Conservation (phyloP, 2,888 invertebrate species). For the Cosmia trapezina region DNA sequence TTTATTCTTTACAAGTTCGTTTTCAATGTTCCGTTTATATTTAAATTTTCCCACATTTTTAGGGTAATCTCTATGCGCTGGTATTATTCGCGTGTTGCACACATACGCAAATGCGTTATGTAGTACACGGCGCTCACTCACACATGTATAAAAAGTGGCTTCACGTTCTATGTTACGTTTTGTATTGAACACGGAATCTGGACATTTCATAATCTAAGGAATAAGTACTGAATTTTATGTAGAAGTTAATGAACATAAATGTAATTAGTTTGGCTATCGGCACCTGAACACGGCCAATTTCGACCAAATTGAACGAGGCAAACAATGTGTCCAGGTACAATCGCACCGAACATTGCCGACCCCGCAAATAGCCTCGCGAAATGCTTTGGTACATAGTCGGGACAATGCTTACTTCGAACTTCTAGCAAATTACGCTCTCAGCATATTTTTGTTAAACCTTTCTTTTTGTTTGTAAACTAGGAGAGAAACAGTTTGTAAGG, state of each 20-base stretch:
- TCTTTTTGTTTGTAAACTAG: constrained; percentile 25
- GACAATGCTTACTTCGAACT: constrained; percentile 31
- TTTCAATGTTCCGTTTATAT: too few species aligned
- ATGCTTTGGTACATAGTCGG: constrained; percentile 10
- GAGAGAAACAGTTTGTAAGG: constrained; percentile 14
- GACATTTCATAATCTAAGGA: too few species aligned
- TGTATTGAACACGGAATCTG: too few species aligned
- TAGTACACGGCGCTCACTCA: too few species aligned
- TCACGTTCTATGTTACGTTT: too few species aligned
- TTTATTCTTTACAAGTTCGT: too few species aligned
- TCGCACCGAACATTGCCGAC: constrained; percentile 13
- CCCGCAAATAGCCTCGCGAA: constrained; percentile 8
- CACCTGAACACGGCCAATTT: constrained; percentile 19
- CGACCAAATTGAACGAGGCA: constrained; percentile 37
- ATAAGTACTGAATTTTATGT: not conserved
- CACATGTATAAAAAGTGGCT: too few species aligned
- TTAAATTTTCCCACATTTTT: too few species aligned
- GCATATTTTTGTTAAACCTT: constrained; percentile 30
- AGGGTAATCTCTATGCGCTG: too few species aligned
- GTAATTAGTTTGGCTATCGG: constrained; percentile 10
- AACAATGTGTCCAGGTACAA: constrained; percentile 9
- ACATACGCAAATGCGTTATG: too few species aligned
- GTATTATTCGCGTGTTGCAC: too few species aligned
- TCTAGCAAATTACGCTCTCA: constrained; percentile 24
- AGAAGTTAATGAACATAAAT: constrained; percentile 8